Base-by-base conservation (phyloP, 2,888 invertebrate genomes). In the Polymixis lichenea region DNA sequence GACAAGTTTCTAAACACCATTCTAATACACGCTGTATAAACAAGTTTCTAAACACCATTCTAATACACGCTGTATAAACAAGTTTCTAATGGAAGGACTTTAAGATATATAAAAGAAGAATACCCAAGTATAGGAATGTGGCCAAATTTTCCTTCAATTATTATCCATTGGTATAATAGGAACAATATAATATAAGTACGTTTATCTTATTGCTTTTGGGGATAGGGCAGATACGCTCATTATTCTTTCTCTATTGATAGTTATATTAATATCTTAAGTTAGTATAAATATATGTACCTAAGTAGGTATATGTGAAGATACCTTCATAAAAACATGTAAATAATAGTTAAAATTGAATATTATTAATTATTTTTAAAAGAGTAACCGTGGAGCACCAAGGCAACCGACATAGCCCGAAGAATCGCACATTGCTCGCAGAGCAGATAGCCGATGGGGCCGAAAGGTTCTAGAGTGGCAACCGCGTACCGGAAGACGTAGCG, bases 171-270 rank as follows among this genome's bases (percentile, higher is more conserved):
- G 13, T 19, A 25, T 7, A 64, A 64, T 25, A 25, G 25, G 19
- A 46, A 46, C 7, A 46, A 58, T 38, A 38, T 25, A 0, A 4
- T 19, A 55, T 67, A 11, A n/a, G 19, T 43, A 25, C 19, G 43
- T 28, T 17, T 22, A 64, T 43, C 6, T 62, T 68, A 62, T 62
- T 68, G 61, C 15, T 65, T 65, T 64, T 64, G 25, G 38, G 3
- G 2, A 19, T 8, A 25, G 11, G 58, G 25, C 19, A 25, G 38
- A 25, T 64, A 1, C 17, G 25, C 46, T 13, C 19, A 46, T 65
- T 43, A 17, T 13, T 19, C 15, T 65, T 64, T 43, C 3, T 3
- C 11, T 19, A 19, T 46, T 25, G 25, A 25, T 19, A n/a, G 43
- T 46, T 64, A 64, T 65, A 43, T 69, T 65, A 43, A 43, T 25